phyloP scores from a whole-genome alignment of 2,888 invertebrate species.

The Glaucopsyche alexis region DNA sequence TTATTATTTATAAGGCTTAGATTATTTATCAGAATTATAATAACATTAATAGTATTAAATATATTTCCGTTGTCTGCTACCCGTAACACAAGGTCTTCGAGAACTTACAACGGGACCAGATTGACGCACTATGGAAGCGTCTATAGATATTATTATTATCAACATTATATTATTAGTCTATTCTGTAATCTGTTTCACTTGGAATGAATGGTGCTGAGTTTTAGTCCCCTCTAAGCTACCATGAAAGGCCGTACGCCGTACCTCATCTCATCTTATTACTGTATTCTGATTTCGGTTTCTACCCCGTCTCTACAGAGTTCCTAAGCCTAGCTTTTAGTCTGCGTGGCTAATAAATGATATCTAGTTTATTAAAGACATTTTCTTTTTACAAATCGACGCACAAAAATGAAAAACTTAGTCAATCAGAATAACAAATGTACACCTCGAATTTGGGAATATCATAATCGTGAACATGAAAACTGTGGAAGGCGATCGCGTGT shows the following conservation, averaged over 20 bases:
- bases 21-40: too few species aligned
- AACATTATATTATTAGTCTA: too few species aligned
- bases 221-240: neutral
- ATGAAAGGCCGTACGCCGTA: too few species aligned
- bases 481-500: slow-evolving; percentile 47
- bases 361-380: neutral
- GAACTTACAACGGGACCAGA: too few species aligned
- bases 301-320: neutral
- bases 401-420: slow-evolving; percentile 42
- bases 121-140: too few species aligned
- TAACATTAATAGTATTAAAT: too few species aligned
- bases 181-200: too few species aligned
- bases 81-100: too few species aligned
- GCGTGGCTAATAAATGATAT: neutral
- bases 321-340: neutral
- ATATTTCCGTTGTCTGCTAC: too few species aligned
- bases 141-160: too few species aligned
- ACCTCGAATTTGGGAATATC: slow-evolving; percentile 30
- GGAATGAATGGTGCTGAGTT: too few species aligned
- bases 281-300: neutral
- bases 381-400: slow-evolving; percentile 24
- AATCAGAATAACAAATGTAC: slow-evolving; percentile 43
- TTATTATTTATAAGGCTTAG: too few species aligned
- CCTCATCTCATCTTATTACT: neutral
- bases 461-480: slow-evolving; percentile 41